Evolutionary conservation across 2,888 invertebrate species (phyloP).

Genomic region (Apotomis betuletana): DNA sequence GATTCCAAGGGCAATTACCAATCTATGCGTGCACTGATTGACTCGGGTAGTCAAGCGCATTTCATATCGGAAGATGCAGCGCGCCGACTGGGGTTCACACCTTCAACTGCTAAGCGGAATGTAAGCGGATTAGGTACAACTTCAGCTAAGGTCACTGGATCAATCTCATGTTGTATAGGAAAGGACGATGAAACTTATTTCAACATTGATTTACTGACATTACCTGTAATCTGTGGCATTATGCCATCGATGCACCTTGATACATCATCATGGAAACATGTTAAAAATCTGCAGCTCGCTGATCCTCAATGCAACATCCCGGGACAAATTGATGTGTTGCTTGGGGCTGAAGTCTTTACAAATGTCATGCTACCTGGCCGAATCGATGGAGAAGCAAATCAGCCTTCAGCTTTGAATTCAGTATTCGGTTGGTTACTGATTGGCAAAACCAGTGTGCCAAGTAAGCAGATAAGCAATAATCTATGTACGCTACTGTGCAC

Average conservation of each 20-base stretch:
- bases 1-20: constrained; percentile 2
- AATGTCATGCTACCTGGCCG: not conserved
- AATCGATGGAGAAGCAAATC: not conserved
- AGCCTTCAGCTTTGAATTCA: constrained; percentile 1
- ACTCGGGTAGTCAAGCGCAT: constrained; percentile 15
- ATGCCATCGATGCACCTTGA: constrained; percentile 5
- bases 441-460: not conserved
- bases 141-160: not conserved
- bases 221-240: too few relatives aligned
- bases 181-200: not conserved
- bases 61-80: constrained; percentile 5
- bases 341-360: constrained; percentile 13
- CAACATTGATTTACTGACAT: not conserved
- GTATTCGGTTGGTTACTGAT: constrained; percentile 12
- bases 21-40: not conserved
- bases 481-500: too few relatives aligned
- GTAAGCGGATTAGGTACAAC: constrained; percentile 9
- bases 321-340: constrained; percentile 10
- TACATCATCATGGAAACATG: not conserved
- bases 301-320: constrained; percentile 16
- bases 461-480: too few relatives aligned
- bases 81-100: not conserved
- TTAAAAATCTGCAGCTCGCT: constrained; percentile 6
- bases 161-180: not conserved
- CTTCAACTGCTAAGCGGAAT: not conserved